These are phyloP conservation scores for Tubulanus polymorphus DNA, from an alignment of 2,888 invertebrate species.

Conservation along the genomic window DNA sequence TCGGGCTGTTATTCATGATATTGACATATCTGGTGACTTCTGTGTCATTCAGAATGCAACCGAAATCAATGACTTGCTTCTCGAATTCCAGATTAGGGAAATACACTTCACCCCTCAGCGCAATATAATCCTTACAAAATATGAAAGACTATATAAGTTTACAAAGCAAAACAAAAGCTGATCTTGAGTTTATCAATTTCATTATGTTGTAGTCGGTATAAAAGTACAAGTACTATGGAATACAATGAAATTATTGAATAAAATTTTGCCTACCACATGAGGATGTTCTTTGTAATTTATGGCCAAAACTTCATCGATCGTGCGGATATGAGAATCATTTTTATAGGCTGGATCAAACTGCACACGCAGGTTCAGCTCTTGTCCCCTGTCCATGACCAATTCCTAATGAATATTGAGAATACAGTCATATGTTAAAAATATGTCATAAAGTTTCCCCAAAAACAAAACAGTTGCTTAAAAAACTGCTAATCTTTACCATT, in stretches of 20 bases:
- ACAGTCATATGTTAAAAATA: neutral
- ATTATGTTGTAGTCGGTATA: no score
- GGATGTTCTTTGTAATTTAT: constrained; percentile 51
- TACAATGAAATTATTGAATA: neutral
- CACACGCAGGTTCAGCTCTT: constrained; percentile 35
- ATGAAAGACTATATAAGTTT: neutral
- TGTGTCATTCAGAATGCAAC: constrained; percentile 59
- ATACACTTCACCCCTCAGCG: constrained; percentile 63
- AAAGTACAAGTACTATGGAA: neutral
- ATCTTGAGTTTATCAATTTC: neutral
- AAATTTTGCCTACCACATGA: constrained; percentile 39
- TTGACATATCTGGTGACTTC: constrained; percentile 55
- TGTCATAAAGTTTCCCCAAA: neutral
- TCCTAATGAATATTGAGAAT: constrained; percentile 28
- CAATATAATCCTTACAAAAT: constrained; percentile 61
- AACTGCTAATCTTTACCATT: constrained; percentile 26
- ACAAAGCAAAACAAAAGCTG: neutral
- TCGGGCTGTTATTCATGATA: constrained; percentile 58
- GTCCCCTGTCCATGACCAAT: constrained; percentile 35
- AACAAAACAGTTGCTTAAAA: neutral
- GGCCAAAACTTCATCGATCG: constrained; percentile 44
- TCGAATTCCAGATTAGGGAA: constrained; percentile 65
- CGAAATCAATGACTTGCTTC: constrained; percentile 62
- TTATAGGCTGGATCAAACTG: constrained; percentile 51
- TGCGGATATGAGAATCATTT: constrained; percentile 48